Evolutionary conservation across 2,113 vertebrate species (phyloP).

Genomic region (Mystacornis crossleyi): DNA sequence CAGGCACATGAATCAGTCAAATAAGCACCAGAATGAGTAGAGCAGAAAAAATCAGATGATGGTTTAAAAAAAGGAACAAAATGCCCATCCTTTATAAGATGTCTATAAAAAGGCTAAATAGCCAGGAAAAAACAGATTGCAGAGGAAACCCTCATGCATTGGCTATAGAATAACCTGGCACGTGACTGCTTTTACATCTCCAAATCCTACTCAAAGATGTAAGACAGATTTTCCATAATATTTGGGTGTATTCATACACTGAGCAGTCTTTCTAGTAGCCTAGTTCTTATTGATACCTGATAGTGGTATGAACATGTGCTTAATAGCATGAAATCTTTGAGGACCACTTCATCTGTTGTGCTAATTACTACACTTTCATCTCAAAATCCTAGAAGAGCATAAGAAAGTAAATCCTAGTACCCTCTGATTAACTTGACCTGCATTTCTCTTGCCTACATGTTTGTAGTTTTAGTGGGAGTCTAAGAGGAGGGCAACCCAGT

Average conservation of each 20-base stretch:
- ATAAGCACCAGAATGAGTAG: not conserved
- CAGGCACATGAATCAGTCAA: not conserved
- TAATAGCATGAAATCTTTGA: not conserved
- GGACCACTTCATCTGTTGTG: not conserved
- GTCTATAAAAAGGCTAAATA: not conserved
- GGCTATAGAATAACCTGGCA: not conserved
- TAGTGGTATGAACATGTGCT: not conserved
- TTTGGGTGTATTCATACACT: not conserved
- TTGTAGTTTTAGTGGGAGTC: not conserved
- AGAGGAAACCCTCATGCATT: not conserved
- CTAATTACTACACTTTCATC: not conserved
- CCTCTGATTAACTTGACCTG: not conserved
- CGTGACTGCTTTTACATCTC: not conserved
- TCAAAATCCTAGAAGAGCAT: not conserved
- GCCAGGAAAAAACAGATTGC: not conserved
- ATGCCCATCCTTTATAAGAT: not conserved
- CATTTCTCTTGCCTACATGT: not conserved
- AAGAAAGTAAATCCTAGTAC: not conserved
- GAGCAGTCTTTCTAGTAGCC: not conserved
- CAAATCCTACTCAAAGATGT: not conserved
- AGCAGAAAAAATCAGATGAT: not conserved
- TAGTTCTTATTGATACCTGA: not conserved
- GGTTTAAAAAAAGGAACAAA: not conserved
- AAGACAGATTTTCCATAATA: not conserved
- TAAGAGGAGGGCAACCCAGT: not conserved